These are phyloP conservation scores for Microcaecilia unicolor DNA, from an alignment of 2,797 vertebrate species.

Conservation along the genomic window DNA sequence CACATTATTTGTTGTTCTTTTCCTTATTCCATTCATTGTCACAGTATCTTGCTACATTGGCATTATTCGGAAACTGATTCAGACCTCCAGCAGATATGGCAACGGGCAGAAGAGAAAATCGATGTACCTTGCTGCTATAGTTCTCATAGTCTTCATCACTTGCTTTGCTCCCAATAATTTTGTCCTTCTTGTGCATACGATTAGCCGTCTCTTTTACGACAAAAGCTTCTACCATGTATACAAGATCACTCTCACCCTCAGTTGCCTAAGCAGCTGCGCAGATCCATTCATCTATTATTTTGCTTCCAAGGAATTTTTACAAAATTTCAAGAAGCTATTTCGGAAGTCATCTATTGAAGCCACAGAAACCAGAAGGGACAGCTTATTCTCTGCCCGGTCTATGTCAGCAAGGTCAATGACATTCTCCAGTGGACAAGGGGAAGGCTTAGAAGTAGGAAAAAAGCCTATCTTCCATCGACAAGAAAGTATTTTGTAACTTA, in stretches of 20 bases:
- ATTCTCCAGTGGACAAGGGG: conserved; percentile 23
- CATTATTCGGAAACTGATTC: conserved; percentile 65
- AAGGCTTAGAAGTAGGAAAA: conserved; percentile 9
- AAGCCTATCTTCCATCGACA: conserved; percentile 18
- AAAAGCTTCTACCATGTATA: conserved; percentile 71
- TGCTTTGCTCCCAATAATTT: conserved; percentile 87
- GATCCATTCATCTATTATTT: conserved; percentile 95
- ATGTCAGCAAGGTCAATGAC: conserved; percentile 21
- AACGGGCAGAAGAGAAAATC: conserved; percentile 60
- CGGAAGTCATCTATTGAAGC: conserved; percentile 18
- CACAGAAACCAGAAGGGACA: conserved; percentile 43
- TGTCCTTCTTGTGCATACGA: conserved; percentile 64
- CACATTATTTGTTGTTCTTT: conserved; percentile 60
- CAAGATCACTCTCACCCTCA: conserved; percentile 79
- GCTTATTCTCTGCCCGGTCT: conserved; percentile 49
- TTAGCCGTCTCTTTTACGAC: conserved; percentile 54
- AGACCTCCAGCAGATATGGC: conserved; percentile 19
- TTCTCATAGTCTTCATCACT: conserved; percentile 70
- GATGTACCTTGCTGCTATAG: conserved; percentile 56
- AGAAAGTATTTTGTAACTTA: conserved; percentile 48
- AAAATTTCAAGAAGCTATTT: conserved; percentile 56
- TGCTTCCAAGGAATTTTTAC: conserved; percentile 80
- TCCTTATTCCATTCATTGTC: conserved; percentile 72
- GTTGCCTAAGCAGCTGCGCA: conserved; percentile 84
- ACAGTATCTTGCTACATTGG: conserved; percentile 76